Evolutionary conservation across 2,797 vertebrate genomes (phyloP), one percentile per base, ranked within the genome.

Genomic region (Diglossa cyanea): DNA sequence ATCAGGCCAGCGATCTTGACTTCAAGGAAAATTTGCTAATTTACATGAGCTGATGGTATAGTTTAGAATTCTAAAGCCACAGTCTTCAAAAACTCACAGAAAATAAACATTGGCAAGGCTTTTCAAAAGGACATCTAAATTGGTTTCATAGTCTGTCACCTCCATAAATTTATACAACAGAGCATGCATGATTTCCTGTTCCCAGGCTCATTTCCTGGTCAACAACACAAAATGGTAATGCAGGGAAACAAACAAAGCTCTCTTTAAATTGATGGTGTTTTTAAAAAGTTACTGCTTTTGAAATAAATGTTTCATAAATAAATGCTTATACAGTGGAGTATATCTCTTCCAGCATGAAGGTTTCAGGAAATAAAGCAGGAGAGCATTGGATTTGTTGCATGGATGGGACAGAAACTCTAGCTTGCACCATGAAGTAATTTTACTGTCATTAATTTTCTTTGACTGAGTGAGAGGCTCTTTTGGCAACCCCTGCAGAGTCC

Each of bases 261-360:
- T 75, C 33, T 91, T 82, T 51, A 93, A 86, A 86, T 47, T 77
- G 39, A 66, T 55, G 18, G 4, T 37, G 47, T 71, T 90, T 83
- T 33, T 0, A 8, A 85, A 85, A 76, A 57, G 3, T 37, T 58
- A 51, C 37, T 85, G 31, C 51, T 76, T 26, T 72, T 70, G 40
- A 91, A 94, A 91, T 37, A 67, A 89, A 57, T 54, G 12, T 54
- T 94, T 92, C 33, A 70, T 79, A 66, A 87, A 51, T 86, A 67
- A 44, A 25, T 84, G 26, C 17, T 71, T 93, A 44, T 66, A 60
- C 42, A 81, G 60, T 57, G 31, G 25, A 35, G 20, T 9, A 4
- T 58, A 33, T 65, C 19, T 84, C 50, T 90, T 90, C 54, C 67
- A 90, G n/a, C 8, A 31, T 57, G 30, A 85, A 62, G 15, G 50